A percentile compares a stretch with the other conserved stretches of the same genome.
Conservation (phyloP, 2,797 vertebrate species). For the Podarcis lilfordi region DNA sequence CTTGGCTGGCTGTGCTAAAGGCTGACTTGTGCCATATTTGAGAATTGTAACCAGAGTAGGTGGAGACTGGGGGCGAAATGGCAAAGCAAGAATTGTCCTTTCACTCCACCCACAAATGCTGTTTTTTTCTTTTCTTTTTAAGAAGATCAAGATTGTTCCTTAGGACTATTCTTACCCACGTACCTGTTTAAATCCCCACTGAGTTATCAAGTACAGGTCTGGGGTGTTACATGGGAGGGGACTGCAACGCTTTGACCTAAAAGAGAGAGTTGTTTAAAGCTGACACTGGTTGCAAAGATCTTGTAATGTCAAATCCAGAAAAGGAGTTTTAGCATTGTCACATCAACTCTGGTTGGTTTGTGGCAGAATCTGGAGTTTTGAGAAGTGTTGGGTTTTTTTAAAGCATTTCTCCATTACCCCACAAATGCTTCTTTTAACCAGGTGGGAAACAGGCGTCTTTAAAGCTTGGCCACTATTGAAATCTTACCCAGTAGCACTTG, state of each 20-base stretch:
- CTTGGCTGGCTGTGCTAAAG: conserved; percentile 1
- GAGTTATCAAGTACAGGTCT: conserved; percentile 14
- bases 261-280: neutral
- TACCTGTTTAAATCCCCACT: neutral
- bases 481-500: neutral
- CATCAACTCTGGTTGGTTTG: neutral
- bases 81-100: neutral
- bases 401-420: neutral
- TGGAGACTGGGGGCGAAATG: neutral
- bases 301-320: neutral
- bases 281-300: neutral
- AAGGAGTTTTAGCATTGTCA: neutral
- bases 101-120: neutral
- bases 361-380: neutral
- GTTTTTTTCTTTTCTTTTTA: neutral
- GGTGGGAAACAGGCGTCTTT: neutral
- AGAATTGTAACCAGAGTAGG: neutral
- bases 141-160: neutral
- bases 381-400: neutral
- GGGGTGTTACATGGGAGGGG: neutral
- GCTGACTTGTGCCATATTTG: conserved; percentile 31
- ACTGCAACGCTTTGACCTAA: neutral
- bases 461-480: neutral
- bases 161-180: neutral
- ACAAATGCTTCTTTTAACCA: neutral